Percentiles rank a stretch among this genome's conserved stretches.
These are phyloP conservation scores for Erpornis zantholeuca DNA, from an alignment of 2,113 vertebrate species.

Conservation along the genomic window DNA sequence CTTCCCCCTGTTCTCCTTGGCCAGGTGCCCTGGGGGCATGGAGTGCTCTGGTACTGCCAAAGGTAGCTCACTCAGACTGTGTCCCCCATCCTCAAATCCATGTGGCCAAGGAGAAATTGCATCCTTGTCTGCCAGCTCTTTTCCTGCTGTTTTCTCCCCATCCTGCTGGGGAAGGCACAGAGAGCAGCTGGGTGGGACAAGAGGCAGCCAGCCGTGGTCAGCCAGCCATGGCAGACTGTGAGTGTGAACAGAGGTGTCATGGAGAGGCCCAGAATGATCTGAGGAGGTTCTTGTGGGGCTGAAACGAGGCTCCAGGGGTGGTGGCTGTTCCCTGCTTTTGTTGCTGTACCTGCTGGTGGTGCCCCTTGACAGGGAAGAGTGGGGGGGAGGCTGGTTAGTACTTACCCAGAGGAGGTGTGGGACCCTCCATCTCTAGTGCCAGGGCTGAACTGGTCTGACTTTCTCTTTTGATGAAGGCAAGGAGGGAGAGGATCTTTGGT, in stretches of 20 bases:
- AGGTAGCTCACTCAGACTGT: background rate
- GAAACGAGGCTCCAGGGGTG: background rate
- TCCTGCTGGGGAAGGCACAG: background rate
- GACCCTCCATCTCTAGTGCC: background rate
- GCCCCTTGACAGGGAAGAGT: accelerated
- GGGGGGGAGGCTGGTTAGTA: accelerated
- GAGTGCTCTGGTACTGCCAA: background rate
- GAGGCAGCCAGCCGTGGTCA: background rate
- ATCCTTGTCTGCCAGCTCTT: background rate
- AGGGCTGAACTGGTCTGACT: background rate
- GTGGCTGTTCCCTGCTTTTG: background rate
- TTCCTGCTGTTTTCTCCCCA: background rate
- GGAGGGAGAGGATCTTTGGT: background rate
- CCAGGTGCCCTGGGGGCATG: background rate
- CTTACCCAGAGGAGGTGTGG: too few relatives aligned
- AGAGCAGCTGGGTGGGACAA: accelerated
- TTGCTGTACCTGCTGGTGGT: background rate
- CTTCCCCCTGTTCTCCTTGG: background rate
- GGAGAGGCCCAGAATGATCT: background rate
- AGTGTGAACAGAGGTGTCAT: accelerated
- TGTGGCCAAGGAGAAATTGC: background rate
- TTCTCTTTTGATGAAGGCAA: background rate
- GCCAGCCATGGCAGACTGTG: background rate
- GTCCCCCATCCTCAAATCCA: too few relatives aligned
- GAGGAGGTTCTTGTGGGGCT: background rate